Conservation (phyloP, 2,888 invertebrate species). For the Noctua pronuba region DNA sequence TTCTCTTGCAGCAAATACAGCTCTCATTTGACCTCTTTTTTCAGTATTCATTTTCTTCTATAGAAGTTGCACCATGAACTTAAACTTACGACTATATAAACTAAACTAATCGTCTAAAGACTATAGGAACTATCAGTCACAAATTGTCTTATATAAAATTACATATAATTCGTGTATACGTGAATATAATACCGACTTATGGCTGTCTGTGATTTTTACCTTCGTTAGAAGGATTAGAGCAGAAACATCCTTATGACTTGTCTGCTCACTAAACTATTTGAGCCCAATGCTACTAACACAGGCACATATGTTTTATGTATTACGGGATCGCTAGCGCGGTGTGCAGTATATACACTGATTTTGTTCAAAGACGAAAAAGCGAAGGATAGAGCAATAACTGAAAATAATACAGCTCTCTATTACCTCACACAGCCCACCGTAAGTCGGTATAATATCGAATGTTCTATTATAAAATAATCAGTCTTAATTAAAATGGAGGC, state of each 20-base stretch:
- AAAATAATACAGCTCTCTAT: not conserved
- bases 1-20: not conserved
- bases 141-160: not conserved
- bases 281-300: not conserved
- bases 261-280: not conserved
- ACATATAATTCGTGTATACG: not conserved
- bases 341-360: not conserved
- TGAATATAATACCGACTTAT: slow-evolving; percentile 14
- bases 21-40: slow-evolving; percentile 3
- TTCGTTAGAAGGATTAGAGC: not conserved
- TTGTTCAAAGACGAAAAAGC: not conserved
- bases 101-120: not conserved
- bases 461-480: slow-evolving; percentile 23
- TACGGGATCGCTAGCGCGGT: not conserved
- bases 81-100: slow-evolving; percentile 16
- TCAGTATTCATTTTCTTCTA: slow-evolving; percentile 4
- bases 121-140: slow-evolving; percentile 30
- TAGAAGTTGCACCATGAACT: slow-evolving; percentile 4
- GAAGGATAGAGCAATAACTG: not conserved
- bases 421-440: slow-evolving; percentile 20
- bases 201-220: not conserved
- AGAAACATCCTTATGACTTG: too few relatives aligned
- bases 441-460: slow-evolving; percentile 30
- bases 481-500: slow-evolving; percentile 7
- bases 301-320: slow-evolving; percentile 1